phyloP scores from a whole-genome alignment of 2,113 vertebrate species.

The Probosciger aterrimus region DNA sequence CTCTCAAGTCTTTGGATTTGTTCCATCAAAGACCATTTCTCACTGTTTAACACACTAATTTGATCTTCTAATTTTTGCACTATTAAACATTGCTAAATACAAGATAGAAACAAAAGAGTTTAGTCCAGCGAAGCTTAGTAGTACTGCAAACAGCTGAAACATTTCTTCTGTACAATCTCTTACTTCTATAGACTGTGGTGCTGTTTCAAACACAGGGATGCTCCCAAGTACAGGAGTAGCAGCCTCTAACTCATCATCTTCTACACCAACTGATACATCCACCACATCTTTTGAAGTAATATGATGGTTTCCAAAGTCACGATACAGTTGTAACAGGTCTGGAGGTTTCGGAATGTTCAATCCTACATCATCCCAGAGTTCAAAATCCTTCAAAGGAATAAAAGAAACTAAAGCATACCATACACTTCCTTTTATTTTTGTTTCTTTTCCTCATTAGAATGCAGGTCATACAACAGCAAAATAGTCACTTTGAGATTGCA shows the following conservation, averaged over 20 bases:
- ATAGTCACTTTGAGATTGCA: not conserved
- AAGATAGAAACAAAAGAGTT: constrained; percentile 50
- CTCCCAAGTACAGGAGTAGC: constrained; percentile 67
- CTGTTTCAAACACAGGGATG: constrained; percentile 60
- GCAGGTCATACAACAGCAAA: not conserved
- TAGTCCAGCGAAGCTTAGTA: not conserved
- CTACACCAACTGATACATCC: constrained; percentile 87
- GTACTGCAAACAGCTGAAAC: not conserved
- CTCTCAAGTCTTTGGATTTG: constrained; percentile 94
- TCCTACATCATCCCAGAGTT: constrained; percentile 98
- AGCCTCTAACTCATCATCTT: constrained; percentile 80
- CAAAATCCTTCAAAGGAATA: constrained; percentile 88
- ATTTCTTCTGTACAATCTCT: not conserved
- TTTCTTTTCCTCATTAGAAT: not conserved
- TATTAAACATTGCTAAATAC: constrained; percentile 84
- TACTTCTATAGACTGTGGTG: constrained; percentile 74
- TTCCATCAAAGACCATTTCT: constrained; percentile 90
- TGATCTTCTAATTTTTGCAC: constrained; percentile 95
- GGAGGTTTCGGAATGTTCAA: constrained; percentile 97
- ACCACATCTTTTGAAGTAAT: constrained; percentile 76
- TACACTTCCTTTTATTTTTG: not conserved
- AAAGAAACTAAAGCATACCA: not conserved
- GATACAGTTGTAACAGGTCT: constrained; percentile 92
- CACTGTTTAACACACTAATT: constrained; percentile 89
- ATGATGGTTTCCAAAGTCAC: constrained; percentile 86